Conservation (phyloP, 2,888 invertebrate genomes). For the Blastobasis adustella region DNA sequence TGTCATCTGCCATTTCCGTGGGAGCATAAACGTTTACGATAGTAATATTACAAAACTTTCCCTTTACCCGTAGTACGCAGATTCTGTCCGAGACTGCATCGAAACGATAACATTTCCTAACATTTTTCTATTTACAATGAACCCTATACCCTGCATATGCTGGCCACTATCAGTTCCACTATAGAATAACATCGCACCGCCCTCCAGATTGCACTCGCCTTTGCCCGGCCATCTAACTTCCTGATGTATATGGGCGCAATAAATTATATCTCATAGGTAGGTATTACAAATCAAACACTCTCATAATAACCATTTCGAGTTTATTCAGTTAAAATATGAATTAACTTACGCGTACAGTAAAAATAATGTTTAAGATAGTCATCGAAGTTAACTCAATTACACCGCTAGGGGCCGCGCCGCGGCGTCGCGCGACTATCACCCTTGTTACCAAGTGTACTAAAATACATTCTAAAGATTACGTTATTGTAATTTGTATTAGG, state of each 20-base stretch:
- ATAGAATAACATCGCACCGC: too few relatives aligned
- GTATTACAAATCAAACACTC: conserved; percentile 31
- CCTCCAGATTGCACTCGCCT: too few relatives aligned
- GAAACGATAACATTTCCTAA: too few relatives aligned
- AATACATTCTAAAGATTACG: conserved; percentile 67
- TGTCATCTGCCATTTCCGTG: background rate
- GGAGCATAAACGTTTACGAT: background rate
- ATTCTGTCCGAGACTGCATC: background rate
- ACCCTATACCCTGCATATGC: too few relatives aligned
- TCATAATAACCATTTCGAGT: conserved; percentile 71
- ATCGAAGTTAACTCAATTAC: conserved; percentile 51
- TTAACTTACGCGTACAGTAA: conserved; percentile 74
- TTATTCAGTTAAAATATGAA: conserved; percentile 75
- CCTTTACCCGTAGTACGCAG: background rate
- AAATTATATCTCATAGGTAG: too few relatives aligned
- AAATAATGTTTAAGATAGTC: conserved; percentile 70
- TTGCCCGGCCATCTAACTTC: too few relatives aligned
- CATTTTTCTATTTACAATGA: too few relatives aligned
- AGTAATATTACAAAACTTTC: background rate
- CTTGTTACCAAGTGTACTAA: conserved; percentile 57
- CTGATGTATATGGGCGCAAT: too few relatives aligned
- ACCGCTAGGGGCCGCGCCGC: conserved; percentile 48
- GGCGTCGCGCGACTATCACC: conserved; percentile 40
- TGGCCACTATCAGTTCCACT: too few relatives aligned
- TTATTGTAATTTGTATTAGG: conserved; percentile 73